Evolutionary conservation across 2,113 vertebrate species (phyloP).

Genomic region (Ciconia stormi): DNA sequence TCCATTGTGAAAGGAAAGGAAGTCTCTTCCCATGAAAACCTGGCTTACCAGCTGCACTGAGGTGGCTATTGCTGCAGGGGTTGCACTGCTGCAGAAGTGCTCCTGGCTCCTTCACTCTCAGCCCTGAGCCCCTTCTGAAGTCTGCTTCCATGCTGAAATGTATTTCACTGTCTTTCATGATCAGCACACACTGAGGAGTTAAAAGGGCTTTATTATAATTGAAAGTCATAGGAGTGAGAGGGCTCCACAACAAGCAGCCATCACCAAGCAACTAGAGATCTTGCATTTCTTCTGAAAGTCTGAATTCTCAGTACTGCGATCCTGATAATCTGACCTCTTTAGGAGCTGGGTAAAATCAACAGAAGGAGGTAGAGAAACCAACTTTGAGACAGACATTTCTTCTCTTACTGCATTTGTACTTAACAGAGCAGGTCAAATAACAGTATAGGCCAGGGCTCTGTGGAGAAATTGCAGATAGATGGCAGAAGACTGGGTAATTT

Average conservation of each 20-base stretch:
- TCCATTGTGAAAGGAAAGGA: background rate
- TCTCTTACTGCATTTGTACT: background rate
- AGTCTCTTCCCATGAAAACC: background rate
- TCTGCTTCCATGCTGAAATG: background rate
- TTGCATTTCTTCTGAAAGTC: background rate
- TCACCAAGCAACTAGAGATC: background rate
- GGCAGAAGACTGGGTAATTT: conserved; percentile 11
- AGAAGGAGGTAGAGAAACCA: background rate
- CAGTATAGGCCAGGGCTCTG: background rate
- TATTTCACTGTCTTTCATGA: background rate
- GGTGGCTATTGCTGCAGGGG: background rate
- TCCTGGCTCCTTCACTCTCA: background rate
- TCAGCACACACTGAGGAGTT: background rate
- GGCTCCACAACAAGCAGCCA: background rate
- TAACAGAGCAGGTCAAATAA: background rate
- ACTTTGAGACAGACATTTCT: background rate
- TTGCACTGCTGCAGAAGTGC: background rate
- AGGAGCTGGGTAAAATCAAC: background rate
- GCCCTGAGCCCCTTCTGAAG: background rate
- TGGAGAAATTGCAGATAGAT: background rate
- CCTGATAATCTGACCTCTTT: background rate
- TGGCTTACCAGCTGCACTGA: background rate
- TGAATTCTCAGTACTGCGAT: background rate
- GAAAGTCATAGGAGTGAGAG: background rate
- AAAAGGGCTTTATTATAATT: background rate